Evolutionary conservation across 2,113 vertebrate genomes (phyloP).

Genomic region (Gobio gobio): DNA sequence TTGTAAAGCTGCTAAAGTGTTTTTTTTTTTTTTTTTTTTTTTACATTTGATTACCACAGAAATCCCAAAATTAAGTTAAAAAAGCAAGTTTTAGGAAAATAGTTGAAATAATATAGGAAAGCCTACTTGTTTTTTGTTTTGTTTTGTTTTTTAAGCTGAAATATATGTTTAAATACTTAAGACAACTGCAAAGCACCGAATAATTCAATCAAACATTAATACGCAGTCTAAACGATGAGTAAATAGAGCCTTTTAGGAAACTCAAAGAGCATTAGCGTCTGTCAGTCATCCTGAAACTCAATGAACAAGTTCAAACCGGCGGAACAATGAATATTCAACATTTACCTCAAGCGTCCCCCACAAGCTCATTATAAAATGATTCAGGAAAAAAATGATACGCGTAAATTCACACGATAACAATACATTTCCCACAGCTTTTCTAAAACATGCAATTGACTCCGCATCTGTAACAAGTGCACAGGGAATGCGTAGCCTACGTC

Average conservation of each 20-base stretch:
- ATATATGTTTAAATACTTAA: background rate
- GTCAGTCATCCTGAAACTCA: constrained; percentile 32
- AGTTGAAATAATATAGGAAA: background rate
- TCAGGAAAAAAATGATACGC: background rate
- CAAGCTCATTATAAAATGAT: constrained; percentile 1
- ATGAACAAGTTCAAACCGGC: constrained; percentile 56
- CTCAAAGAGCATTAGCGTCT: constrained; percentile 44
- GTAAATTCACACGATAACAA: background rate
- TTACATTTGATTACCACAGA: background rate
- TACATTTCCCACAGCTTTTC: background rate
- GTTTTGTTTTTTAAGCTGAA: too few species aligned
- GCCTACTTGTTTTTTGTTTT: too few species aligned
- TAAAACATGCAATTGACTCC: background rate
- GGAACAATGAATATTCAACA: background rate
- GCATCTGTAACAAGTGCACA: constrained; percentile 19
- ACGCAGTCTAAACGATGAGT: background rate
- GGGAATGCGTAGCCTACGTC: background rate
- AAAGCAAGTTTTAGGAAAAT: background rate
- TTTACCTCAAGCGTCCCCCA: background rate
- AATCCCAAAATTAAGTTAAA: background rate
- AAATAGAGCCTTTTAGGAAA: background rate
- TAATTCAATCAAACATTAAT: background rate
- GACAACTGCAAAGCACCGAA: background rate
- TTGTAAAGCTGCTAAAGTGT: too few species aligned
- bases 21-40: too few species aligned